Conservation (phyloP, 1,140 invertebrate species). For the Drosophila yakuba region DNA sequence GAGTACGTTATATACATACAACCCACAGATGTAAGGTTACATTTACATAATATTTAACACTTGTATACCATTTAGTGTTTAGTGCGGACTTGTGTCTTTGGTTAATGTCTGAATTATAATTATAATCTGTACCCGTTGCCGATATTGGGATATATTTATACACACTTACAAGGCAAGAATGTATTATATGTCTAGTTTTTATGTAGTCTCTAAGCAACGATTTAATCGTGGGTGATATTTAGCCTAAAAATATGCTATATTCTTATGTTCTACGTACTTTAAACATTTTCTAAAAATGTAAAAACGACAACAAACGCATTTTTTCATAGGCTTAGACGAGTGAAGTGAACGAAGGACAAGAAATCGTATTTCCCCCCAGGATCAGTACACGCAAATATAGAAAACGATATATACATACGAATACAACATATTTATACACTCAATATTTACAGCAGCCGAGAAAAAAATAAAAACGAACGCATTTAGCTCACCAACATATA, state of each 20-base stretch:
- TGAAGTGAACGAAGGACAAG: conserved; percentile 12
- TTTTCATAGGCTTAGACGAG: conserved; percentile 27
- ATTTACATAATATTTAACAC: conserved; percentile 17
- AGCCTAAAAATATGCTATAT: conserved; percentile 84
- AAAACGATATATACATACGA: conserved; percentile 45
- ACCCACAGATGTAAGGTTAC: conserved; percentile 42
- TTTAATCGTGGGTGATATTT: conserved; percentile 85
- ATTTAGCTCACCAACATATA: conserved; percentile 71
- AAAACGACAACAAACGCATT: conserved; percentile 51
- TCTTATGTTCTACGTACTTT: conserved; percentile 82
- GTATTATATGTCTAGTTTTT: conserved; percentile 79
- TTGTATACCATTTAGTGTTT: conserved; percentile 31
- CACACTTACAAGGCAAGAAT: conserved; percentile 51
- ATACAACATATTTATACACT: conserved; percentile 58
- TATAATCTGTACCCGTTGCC: conserved; percentile 26
- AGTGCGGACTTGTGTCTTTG: conserved; percentile 10
- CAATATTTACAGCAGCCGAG: conserved; percentile 69
- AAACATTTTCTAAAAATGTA: conserved; percentile 81
- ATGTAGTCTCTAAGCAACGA: conserved; percentile 79
- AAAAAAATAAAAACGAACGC: conserved; percentile 17
- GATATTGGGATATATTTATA: conserved; percentile 61
- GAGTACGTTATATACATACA: conserved; percentile 52
- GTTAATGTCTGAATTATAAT: conserved; percentile 47
- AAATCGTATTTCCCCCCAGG: conserved; percentile 39
- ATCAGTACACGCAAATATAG: conserved; percentile 54